These are phyloP conservation scores for Schizopygopsis malacanthus DNA, from an alignment of 2,797 vertebrate genomes.

Conservation along the genomic window DNA sequence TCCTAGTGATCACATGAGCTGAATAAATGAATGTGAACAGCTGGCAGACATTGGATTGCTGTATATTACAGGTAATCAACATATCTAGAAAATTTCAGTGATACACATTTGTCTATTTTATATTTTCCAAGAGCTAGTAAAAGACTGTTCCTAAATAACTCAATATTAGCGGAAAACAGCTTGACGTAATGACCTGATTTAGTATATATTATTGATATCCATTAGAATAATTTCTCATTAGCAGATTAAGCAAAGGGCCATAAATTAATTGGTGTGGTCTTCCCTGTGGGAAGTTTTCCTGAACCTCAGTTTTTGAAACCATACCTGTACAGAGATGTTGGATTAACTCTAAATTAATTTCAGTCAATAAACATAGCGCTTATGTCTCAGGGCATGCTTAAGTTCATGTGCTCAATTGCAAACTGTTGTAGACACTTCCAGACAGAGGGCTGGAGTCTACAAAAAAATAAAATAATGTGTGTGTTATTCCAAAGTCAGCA, in stretches of 20 bases:
- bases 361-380: not conserved
- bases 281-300: not conserved
- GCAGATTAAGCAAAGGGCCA: not conserved
- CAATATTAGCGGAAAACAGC: not conserved
- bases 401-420: conserved; percentile 15
- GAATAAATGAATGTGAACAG: not conserved
- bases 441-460: conserved; percentile 3
- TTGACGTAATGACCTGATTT: not conserved
- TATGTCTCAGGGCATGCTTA: not conserved
- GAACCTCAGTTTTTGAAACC: not conserved
- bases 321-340: not conserved
- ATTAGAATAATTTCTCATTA: not conserved
- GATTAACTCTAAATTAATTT: conserved; percentile 30
- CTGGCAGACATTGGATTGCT: not conserved
- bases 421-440: conserved; percentile 15
- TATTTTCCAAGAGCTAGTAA: not conserved
- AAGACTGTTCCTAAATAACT: not conserved
- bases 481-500: conserved; percentile 36
- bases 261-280: too few relatives aligned
- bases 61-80: not conserved
- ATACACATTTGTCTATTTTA: not conserved
- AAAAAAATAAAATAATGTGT: not conserved
- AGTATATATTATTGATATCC: not conserved
- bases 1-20: not conserved
- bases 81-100: not conserved